Base-by-base conservation (phyloP, 2,888 invertebrate genomes). In the Hecatera dysodea region DNA sequence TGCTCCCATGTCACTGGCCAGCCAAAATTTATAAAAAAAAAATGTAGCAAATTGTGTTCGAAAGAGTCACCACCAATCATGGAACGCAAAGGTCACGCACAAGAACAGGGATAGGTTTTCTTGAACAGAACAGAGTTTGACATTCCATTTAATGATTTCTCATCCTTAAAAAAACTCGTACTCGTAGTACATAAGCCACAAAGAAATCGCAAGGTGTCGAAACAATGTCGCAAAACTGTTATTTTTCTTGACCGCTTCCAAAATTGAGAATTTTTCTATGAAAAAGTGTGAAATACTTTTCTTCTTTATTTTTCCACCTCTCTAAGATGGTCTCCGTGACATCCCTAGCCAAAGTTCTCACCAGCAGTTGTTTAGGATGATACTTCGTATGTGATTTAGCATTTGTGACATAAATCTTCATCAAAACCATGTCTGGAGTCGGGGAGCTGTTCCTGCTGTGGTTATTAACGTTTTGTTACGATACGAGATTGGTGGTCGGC, bases 391-490 rank as follows among this genome's bases (percentile, higher is more conserved):
- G 88, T 92, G 90, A 93, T 92, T 93, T 92, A 91, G 89, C 90
- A 88, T 89, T 88, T 82, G 86, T 66, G 86, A 86, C 88, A 93
- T 93, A 91, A 91, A 94, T 94, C 92, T 92, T 92, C 91, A 93
- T 93, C 92, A 92, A 90, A 92, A 89, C 85, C 75, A 72, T 87
- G 88, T 78, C 77, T 77, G 22, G 66, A 77, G 72, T 27, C 57
- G 27, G 63, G 59, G 75, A 70, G 79, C 67, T 29, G 71, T 82
- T 82, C 75, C 68, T 63, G 24, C 19, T 79, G 33, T 9, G 75
- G 44, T n/a, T 19, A 81, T 83, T 74, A 69, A 15, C 82, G 19
- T 78, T 69, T 22, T 59, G 6, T 2, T 27, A 72, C 73, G 75
- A 15, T 48, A 72, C 62, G 66, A 59, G 15, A 59, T 52, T 44